Evolutionary conservation across 1,140 invertebrate species (phyloP).

Genomic region (Melitaea cinxia): DNA sequence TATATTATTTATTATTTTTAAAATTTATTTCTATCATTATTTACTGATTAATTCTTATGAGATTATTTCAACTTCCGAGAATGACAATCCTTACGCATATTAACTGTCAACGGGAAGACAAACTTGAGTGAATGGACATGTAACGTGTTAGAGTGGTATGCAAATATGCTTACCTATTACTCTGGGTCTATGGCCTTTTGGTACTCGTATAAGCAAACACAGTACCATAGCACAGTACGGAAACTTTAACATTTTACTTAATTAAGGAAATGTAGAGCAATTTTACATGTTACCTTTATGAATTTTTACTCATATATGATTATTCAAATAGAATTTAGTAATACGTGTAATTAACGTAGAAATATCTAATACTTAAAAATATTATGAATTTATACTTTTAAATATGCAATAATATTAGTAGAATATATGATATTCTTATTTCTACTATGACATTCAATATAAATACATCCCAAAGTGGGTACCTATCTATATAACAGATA

Average conservation of each 20-base stretch:
- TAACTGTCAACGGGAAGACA: conserved; percentile 17
- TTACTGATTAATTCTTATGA: background rate
- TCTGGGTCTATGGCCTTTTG: conserved; percentile 18
- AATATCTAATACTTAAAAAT: too few relatives aligned
- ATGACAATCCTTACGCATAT: conserved; percentile 13
- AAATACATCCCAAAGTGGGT: too few relatives aligned
- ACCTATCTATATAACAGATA: too few relatives aligned
- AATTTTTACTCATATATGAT: background rate
- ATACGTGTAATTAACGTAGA: too few relatives aligned
- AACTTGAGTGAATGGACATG: conserved; percentile 10
- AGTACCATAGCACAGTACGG: too few relatives aligned
- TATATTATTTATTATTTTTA: background rate
- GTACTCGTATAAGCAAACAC: background rate
- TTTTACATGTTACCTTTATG: background rate
- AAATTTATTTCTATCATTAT: background rate
- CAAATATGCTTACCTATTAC: conserved; percentile 2
- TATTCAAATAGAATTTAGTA: too few relatives aligned
- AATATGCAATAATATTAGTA: too few relatives aligned
- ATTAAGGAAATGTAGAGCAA: background rate
- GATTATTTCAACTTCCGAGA: background rate
- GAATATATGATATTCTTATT: too few relatives aligned
- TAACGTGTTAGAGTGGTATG: conserved; percentile 10
- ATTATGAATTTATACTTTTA: too few relatives aligned
- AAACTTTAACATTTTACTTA: background rate
- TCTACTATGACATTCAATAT: too few relatives aligned